These are phyloP conservation scores for Sus cebifrons DNA, from an alignment of 2,797 vertebrate genomes.

Conservation along the genomic window DNA sequence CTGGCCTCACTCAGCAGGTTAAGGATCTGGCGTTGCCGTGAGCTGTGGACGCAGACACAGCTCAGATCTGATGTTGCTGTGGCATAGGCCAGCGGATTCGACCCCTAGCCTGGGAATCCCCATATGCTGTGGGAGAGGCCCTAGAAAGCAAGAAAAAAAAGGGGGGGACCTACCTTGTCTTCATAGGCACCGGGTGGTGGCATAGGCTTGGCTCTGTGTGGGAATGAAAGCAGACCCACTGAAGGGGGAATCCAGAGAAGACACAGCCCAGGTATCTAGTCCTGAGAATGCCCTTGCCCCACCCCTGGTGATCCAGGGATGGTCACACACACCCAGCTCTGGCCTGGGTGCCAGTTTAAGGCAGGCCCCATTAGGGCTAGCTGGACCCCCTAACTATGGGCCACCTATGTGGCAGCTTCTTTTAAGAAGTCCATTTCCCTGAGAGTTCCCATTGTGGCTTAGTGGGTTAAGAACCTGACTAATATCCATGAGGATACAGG, in stretches of 20 bases:
- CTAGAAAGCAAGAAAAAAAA: neutral
- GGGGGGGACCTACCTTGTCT: neutral
- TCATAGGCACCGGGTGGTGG: neutral
- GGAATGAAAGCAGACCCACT: neutral
- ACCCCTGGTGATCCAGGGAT: neutral
- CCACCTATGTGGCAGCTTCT: neutral
- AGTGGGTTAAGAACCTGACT: too few species aligned
- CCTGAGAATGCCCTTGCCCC: neutral
- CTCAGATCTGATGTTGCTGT: too few species aligned
- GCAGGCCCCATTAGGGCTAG: neutral
- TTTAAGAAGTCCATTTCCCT: constrained; percentile 37
- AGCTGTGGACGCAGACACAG: too few species aligned
- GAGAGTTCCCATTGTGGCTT: neutral
- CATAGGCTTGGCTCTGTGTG: neutral
- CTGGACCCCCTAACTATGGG: neutral
- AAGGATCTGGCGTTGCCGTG: too few species aligned
- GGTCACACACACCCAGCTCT: neutral
- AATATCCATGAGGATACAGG: too few species aligned
- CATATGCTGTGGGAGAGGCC: too few species aligned
- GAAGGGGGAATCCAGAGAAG: neutral
- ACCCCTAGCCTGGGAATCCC: too few species aligned
- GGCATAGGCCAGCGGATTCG: too few species aligned
- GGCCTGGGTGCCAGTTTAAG: neutral
- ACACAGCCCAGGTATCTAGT: neutral
- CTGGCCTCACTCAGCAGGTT: too few species aligned